phyloP scores from a whole-genome alignment of 2,888 invertebrate genomes.

The Drosophila percnosoma region DNA sequence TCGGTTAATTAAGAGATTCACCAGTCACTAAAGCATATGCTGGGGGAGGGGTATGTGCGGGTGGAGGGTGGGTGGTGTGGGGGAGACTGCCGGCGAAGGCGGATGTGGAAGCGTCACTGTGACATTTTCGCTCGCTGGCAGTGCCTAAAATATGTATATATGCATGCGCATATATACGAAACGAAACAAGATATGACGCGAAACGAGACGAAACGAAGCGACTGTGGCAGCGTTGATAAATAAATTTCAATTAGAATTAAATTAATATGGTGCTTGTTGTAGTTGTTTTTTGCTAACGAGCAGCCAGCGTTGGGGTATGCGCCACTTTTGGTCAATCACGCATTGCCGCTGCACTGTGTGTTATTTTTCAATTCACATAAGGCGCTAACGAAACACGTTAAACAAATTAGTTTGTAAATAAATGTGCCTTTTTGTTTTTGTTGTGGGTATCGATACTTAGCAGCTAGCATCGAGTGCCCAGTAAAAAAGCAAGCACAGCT shows the following conservation, averaged over 20 bases:
- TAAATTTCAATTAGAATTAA: conserved; percentile 76
- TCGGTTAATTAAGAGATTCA: conserved; percentile 45
- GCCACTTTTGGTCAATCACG: conserved; percentile 44
- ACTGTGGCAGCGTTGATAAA: conserved; percentile 45
- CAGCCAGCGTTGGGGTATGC: conserved; percentile 11
- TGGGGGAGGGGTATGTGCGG: not conserved
- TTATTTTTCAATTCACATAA: conserved; percentile 32
- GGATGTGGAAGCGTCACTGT: conserved; percentile 18
- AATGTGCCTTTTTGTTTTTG: conserved; percentile 38
- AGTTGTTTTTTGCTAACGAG: conserved; percentile 25
- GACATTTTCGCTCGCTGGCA: conserved; percentile 27
- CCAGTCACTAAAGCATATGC: not conserved
- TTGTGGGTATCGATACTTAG: conserved; percentile 31
- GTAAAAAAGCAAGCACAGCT: not conserved
- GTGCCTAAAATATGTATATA: conserved; percentile 17
- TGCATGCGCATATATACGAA: not conserved
- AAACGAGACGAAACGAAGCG: not conserved
- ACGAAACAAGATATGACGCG: conserved; percentile 4
- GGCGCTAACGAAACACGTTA: conserved; percentile 51
- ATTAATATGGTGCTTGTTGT: conserved; percentile 37
- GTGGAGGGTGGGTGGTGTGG: not conserved
- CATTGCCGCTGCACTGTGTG: conserved; percentile 16
- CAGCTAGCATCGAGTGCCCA: conserved; percentile 18
- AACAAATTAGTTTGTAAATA: conserved; percentile 57
- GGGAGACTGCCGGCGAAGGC: not conserved